Evolutionary conservation across 1,140 invertebrate genomes (phyloP).

Genomic region (Harlomillsia oculata): DNA sequence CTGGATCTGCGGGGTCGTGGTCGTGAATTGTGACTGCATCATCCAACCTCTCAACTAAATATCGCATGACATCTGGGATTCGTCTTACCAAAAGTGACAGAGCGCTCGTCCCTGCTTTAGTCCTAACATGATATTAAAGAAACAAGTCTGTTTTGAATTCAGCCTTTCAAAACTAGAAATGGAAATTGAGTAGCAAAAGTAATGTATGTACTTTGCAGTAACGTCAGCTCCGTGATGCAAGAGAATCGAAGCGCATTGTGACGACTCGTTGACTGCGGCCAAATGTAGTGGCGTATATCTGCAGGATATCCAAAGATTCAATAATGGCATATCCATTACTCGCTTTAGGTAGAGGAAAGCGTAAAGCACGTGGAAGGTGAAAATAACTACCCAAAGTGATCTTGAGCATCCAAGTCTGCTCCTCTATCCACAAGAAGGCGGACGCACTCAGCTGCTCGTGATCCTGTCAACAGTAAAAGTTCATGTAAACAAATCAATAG

Average conservation of each 20-base stretch:
- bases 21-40: conserved; percentile 64
- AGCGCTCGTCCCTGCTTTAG: conserved; percentile 66
- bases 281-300: conserved; percentile 57
- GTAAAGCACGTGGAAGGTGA: not conserved
- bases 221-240: conserved; percentile 69
- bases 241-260: conserved; percentile 61
- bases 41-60: conserved; percentile 60
- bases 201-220: conserved; percentile 46
- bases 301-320: not conserved
- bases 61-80: conserved; percentile 65
- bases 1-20: conserved; percentile 68
- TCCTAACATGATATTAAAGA: conserved; percentile 40
- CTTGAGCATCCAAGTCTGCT: conserved; percentile 66
- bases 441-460: conserved; percentile 59
- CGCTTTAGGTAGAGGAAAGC: not conserved
- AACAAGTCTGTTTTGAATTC: too few species aligned
- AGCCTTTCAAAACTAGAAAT: too few species aligned
- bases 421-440: conserved; percentile 54
- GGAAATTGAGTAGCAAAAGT: too few species aligned
- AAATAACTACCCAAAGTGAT: conserved; percentile 71
- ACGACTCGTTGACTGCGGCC: conserved; percentile 72
- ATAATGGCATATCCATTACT: not conserved
- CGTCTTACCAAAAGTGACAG: conserved; percentile 67
- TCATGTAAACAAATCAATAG: too few species aligned
- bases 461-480: conserved; percentile 63